phyloP scores from a whole-genome alignment of 2,888 invertebrate genomes.

The Eucriotettix oculatus region DNA sequence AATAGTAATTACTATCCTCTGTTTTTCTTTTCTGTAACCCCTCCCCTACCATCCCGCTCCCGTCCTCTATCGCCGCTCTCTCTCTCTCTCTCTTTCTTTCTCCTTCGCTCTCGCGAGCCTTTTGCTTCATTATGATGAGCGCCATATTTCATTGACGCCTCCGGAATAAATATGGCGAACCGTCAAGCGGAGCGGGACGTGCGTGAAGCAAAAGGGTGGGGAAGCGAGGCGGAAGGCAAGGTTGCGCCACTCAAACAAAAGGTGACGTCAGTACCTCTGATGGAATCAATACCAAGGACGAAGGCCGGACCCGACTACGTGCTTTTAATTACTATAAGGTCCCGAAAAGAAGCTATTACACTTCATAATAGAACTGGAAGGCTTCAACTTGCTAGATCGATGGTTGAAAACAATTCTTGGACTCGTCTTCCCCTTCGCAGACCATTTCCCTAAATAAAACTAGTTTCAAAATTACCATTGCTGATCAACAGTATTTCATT shows the following conservation, averaged over 20 bases:
- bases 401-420: too few relatives aligned
- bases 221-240: not conserved
- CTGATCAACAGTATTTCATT: too few relatives aligned
- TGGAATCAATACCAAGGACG: too few relatives aligned
- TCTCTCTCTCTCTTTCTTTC: not conserved
- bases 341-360: too few relatives aligned
- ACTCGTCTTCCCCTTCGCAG: too few relatives aligned
- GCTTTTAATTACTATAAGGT: too few relatives aligned
- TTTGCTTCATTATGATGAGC: slow-evolving; percentile 14
- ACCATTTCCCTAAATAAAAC: too few relatives aligned
- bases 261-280: too few relatives aligned
- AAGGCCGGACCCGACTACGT: too few relatives aligned
- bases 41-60: slow-evolving; percentile 3
- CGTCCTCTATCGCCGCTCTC: not conserved
- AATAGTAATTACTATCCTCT: slow-evolving; percentile 15
- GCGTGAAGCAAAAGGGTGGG: not conserved
- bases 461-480: too few relatives aligned
- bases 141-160: slow-evolving; percentile 14
- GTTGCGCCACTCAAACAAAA: not conserved
- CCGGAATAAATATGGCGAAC: slow-evolving; percentile 14
- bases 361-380: too few relatives aligned
- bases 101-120: slow-evolving; percentile 6
- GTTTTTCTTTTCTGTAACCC: slow-evolving; percentile 9
- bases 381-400: too few relatives aligned
- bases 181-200: slow-evolving; percentile 2